These are phyloP conservation scores for Melanotus villosus DNA, from an alignment of 2,888 invertebrate genomes.

Conservation along the genomic window DNA sequence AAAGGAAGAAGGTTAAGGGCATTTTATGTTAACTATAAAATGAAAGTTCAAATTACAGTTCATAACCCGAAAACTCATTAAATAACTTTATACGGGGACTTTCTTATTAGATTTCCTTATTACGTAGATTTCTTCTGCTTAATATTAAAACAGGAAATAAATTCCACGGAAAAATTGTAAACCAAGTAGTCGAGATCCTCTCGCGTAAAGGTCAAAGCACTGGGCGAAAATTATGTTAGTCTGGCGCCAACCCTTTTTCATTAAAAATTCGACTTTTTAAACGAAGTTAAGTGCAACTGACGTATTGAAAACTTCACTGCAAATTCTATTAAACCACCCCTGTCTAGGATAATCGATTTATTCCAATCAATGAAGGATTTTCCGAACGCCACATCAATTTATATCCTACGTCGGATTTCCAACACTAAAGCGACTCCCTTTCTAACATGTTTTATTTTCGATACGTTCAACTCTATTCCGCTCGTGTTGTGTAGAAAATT, in stretches of 20 bases:
- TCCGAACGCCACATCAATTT: conserved; percentile 36
- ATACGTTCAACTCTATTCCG: not conserved
- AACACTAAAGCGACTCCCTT: not conserved
- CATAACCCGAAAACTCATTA: too few relatives aligned
- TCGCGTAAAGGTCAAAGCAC: too few relatives aligned
- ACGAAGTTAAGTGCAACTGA: conserved; percentile 30
- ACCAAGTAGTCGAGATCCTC: too few relatives aligned
- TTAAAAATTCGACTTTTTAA: conserved; percentile 12
- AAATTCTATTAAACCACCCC: conserved; percentile 40
- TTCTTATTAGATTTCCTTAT: too few relatives aligned
- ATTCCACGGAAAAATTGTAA: too few relatives aligned
- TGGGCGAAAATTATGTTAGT: not conserved
- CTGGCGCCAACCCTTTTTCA: not conserved
- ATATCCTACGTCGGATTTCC: conserved; percentile 2
- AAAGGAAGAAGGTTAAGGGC: too few relatives aligned
- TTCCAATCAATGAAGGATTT: conserved; percentile 42
- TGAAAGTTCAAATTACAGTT: too few relatives aligned
- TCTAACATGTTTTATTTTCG: not conserved
- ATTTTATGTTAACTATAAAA: too few relatives aligned
- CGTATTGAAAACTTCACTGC: conserved; percentile 32
- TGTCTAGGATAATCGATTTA: conserved; percentile 45
- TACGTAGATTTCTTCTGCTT: too few relatives aligned
- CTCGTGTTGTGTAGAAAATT: conserved; percentile 5
- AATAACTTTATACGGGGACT: too few relatives aligned
- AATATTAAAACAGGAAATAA: too few relatives aligned